These are phyloP conservation scores for Stenodema calcarata DNA, from an alignment of 2,888 invertebrate species.

Conservation along the genomic window DNA sequence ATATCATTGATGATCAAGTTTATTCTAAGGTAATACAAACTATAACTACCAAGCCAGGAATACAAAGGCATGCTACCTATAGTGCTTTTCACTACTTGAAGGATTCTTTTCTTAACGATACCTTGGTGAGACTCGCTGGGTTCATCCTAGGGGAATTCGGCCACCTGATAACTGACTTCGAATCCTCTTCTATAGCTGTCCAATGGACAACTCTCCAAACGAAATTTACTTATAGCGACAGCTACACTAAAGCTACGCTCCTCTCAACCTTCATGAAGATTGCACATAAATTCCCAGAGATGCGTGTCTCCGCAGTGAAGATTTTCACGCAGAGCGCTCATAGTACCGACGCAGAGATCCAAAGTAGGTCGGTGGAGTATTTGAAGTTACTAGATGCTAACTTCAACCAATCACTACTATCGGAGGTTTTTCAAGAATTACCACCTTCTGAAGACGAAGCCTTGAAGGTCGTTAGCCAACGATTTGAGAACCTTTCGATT, in stretches of 20 bases:
- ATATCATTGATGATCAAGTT: background rate
- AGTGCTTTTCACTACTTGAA: background rate
- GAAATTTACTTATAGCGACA: background rate
- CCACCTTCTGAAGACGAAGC: background rate
- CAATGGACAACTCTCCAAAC: background rate
- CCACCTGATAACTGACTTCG: background rate
- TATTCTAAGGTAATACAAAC: background rate
- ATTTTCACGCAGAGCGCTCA: background rate
- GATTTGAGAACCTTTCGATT: background rate
- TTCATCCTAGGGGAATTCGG: conserved; percentile 18
- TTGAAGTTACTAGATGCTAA: background rate
- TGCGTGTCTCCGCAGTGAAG: background rate
- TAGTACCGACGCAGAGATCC: background rate
- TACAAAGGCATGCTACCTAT: background rate
- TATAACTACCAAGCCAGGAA: background rate
- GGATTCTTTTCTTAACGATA: background rate
- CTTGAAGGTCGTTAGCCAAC: background rate
- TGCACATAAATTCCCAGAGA: background rate
- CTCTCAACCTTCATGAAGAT: conserved; percentile 12
- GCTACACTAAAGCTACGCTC: background rate
- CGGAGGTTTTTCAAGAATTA: background rate
- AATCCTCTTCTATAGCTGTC: background rate
- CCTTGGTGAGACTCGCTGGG: background rate
- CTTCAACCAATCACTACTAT: background rate
- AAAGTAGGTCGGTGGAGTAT: conserved; percentile 6